A percentile compares a stretch with the other conserved stretches of the same genome.
These are phyloP conservation scores for Enteromius unitaeniatus DNA, from an alignment of 2,797 vertebrate genomes.

Conservation along the genomic window DNA sequence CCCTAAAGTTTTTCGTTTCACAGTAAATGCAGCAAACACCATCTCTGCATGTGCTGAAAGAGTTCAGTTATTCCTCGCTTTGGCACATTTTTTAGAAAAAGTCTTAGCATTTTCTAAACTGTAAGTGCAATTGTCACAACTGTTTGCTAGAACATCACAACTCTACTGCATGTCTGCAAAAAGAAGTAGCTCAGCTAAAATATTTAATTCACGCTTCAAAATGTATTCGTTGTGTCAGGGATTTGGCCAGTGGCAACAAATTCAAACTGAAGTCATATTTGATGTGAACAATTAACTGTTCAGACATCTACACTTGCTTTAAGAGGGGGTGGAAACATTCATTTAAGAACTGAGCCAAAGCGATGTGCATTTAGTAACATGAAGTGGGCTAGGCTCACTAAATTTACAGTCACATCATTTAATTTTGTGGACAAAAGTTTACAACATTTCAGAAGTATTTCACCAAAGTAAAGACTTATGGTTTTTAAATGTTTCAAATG, in stretches of 20 bases:
- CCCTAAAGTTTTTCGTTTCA: background rate
- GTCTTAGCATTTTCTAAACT: background rate
- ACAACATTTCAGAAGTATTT: background rate
- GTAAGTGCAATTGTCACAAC: background rate
- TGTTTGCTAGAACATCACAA: background rate
- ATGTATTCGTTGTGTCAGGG: background rate
- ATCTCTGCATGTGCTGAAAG: background rate
- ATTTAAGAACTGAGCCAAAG: background rate
- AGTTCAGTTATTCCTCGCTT: background rate
- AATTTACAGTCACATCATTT: background rate
- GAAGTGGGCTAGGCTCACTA: background rate
- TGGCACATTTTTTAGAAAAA: background rate
- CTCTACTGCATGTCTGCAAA: background rate
- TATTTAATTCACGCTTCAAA: background rate
- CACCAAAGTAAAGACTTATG: background rate
- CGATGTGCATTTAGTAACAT: background rate
- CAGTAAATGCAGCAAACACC: background rate
- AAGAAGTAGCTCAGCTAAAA: background rate
- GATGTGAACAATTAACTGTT: background rate
- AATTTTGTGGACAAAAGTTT: background rate
- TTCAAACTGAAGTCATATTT: background rate
- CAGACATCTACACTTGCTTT: background rate
- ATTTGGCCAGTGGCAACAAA: background rate
- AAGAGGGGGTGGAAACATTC: background rate
- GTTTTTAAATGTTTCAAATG: background rate